Conservation (phyloP, 2,888 invertebrate genomes). For the Pterostichus niger region DNA sequence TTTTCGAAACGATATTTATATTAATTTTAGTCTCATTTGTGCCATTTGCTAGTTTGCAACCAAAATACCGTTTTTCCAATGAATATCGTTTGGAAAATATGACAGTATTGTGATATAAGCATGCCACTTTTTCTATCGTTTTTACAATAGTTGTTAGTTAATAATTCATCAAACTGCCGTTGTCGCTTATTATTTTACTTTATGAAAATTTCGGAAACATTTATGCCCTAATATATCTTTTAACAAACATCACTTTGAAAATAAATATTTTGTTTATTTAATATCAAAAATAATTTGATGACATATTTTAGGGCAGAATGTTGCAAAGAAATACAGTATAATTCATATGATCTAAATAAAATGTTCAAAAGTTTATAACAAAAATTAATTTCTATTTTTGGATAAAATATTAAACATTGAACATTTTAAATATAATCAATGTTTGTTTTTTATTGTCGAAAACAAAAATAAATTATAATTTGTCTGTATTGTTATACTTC, state of each 20-base stretch:
- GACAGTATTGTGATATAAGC: slow-evolving; percentile 4
- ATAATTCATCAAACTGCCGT: not conserved
- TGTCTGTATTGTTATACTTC: not conserved
- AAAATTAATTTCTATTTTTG: not conserved
- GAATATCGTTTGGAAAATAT: slow-evolving; percentile 36
- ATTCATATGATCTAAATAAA: not conserved
- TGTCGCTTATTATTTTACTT: slow-evolving; percentile 6
- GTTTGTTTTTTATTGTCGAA: slow-evolving; percentile 29
- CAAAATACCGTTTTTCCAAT: not conserved
- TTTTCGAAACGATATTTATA: slow-evolving; percentile 38
- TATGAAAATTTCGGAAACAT: not conserved
- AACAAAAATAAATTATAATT: not conserved
- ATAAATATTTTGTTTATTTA: slow-evolving; percentile 1
- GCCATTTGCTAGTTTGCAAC: not conserved
- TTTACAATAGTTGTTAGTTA: not conserved
- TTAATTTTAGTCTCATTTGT: not conserved
- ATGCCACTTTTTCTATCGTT: slow-evolving; percentile 5
- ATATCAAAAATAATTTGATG: not conserved
- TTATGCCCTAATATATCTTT: not conserved
- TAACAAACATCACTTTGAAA: not conserved
- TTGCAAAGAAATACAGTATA: too few species aligned
- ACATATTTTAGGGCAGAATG: too few species aligned
- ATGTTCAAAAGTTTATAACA: slow-evolving; percentile 8
- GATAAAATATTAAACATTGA: not conserved
- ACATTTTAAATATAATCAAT: not conserved